Percentiles rank a stretch among this genome's conserved stretches.
These are phyloP conservation scores for Subacronicta megacephala DNA, from an alignment of 2,888 invertebrate genomes.

Conservation along the genomic window DNA sequence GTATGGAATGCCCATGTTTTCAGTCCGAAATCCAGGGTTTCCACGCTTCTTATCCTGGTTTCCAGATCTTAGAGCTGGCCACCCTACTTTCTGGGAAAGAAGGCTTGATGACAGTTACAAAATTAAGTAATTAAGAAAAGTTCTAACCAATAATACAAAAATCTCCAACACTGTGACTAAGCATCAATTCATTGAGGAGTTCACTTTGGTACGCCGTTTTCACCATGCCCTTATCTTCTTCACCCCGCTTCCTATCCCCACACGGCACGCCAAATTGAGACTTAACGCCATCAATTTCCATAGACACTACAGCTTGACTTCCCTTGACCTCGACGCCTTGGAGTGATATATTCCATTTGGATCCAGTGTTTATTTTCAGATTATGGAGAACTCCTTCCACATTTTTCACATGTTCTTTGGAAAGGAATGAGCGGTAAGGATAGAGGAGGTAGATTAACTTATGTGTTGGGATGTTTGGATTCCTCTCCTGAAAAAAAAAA, in stretches of 20 bases:
- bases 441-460: constrained; percentile 94
- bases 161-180: constrained; percentile 94
- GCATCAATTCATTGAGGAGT: constrained; percentile 93
- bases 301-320: constrained; percentile 76
- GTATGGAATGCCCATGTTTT: too few relatives aligned
- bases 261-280: constrained; percentile 81
- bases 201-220: constrained; percentile 94
- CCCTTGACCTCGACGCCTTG: constrained; percentile 69
- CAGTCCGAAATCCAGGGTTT: too few relatives aligned
- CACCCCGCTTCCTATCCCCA: constrained; percentile 69
- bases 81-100: too few relatives aligned
- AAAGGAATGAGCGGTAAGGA: constrained; percentile 94
- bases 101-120: too few relatives aligned
- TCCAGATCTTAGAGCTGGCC: too few relatives aligned
- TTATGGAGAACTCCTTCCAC: constrained; percentile 92
- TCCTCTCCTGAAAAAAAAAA: constrained; percentile 91
- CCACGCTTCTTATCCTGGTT: too few relatives aligned
- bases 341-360: constrained; percentile 67
- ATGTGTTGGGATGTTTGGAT: constrained; percentile 91
- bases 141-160: constrained; percentile 94
- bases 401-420: constrained; percentile 93
- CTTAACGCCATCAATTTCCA: constrained; percentile 79
- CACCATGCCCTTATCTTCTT: constrained; percentile 80
- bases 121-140: too few relatives aligned
- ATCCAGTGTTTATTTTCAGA: constrained; percentile 83